Base-by-base conservation (phyloP, 2,888 invertebrate genomes). In the Cosmopolites sordidus region DNA sequence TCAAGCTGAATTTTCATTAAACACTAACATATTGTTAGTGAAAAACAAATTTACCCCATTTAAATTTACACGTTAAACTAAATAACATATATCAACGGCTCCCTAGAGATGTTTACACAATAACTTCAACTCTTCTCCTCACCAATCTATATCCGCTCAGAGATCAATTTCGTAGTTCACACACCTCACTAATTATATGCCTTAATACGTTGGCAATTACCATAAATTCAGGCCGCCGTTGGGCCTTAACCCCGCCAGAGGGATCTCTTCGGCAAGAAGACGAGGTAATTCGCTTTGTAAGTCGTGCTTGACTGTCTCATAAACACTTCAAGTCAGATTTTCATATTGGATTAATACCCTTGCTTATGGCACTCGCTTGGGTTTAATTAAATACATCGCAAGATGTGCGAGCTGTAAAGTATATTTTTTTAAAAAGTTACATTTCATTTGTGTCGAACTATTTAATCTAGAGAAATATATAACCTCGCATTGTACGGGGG, bases 241-340 rank as follows among this genome's bases (percentile, higher is more conserved):
- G 55, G 47, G 51, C 46, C 41, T 54, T 42, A 54, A 50, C 54
- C 54, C 50, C 46, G 38, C 22, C 22, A 8, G 22, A 22, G 22
- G 22, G 22, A 22, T 22, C 22, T 22, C 22, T 30, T 2, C 33
- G 46, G 47, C 50, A 45, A 54, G 50, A 49, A 54, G 54, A 51
- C 43, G 51, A 55, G 55, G 55, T 55, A 55, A 55, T 51, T 55
- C 39, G 51, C 55, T 44, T 51, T 51, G 51, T 55, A 51, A 55
- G 55, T 51, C 55, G 55, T 55, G 55, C 55, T 43, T 50, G 38
- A 43, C 55, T 55, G 55, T 51, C 55, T 47, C 51, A 51, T 55
- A 55, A 55, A 55, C 55, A 55, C 47, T 55, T 55, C 48, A 51
- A 50, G 43, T 51, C 44, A 51, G 50, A 55, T 55, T 55, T 54